Evolutionary conservation across 2,888 invertebrate species (phyloP).

Genomic region (Mythimna lalbum): DNA sequence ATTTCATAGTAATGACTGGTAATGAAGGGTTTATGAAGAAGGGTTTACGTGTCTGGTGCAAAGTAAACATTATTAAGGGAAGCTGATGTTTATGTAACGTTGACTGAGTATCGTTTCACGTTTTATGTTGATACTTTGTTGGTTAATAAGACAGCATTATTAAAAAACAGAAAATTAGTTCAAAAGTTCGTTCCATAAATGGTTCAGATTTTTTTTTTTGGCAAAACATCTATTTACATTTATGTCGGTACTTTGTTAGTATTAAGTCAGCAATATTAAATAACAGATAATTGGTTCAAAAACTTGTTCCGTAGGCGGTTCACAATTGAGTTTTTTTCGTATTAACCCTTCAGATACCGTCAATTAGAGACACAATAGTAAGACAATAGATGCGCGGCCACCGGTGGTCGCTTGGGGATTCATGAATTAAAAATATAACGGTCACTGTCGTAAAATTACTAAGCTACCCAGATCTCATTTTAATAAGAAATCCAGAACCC

Average conservation of each 20-base stretch:
- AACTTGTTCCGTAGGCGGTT: background rate
- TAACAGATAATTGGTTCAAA: background rate
- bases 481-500: slow-evolving; percentile 9
- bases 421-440: background rate
- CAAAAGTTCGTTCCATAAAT: background rate
- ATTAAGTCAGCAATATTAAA: slow-evolving; percentile 6
- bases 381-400: too few relatives aligned
- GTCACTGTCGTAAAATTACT: background rate
- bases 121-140: slow-evolving; percentile 22
- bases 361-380: too few relatives aligned
- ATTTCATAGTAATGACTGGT: slow-evolving; percentile 50
- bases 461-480: slow-evolving; percentile 2
- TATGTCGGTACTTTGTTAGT: slow-evolving; percentile 14
- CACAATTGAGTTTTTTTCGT: background rate
- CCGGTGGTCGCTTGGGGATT: too few relatives aligned
- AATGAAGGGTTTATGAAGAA: slow-evolving; percentile 45
- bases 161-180: background rate
- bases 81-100: slow-evolving; percentile 16
- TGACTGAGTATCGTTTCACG: slow-evolving; percentile 7
- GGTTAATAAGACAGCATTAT: slow-evolving; percentile 5
- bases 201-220: too few relatives aligned
- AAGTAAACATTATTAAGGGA: slow-evolving; percentile 48
- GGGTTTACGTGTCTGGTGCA: slow-evolving; percentile 17
- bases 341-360: too few relatives aligned
- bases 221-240: slow-evolving; percentile 12